phyloP scores from a whole-genome alignment of 1,140 invertebrate species.

The Drosophila sulfurigaster region DNA sequence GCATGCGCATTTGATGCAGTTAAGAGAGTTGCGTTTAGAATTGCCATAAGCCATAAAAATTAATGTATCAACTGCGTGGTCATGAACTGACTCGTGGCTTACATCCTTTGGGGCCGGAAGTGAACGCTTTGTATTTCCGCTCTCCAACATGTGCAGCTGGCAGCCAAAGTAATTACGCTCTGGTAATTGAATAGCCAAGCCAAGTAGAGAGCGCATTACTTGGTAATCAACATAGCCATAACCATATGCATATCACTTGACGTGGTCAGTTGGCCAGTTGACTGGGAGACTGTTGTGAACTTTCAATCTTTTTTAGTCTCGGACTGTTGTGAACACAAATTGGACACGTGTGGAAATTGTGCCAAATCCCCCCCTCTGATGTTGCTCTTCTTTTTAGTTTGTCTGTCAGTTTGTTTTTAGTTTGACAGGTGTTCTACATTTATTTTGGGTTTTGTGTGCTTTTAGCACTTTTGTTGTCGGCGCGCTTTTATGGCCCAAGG shows the following conservation, averaged over 20 bases:
- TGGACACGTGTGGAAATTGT: conserved; percentile 38
- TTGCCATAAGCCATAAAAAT: conserved; percentile 25
- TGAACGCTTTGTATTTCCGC: conserved; percentile 49
- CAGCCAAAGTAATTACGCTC: conserved; percentile 26
- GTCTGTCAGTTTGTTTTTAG: conserved; percentile 4
- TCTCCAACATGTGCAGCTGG: conserved; percentile 14
- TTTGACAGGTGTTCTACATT: conserved; percentile 43
- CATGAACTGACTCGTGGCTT: not conserved
- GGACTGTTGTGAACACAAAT: conserved; percentile 27
- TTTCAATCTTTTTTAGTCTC: conserved; percentile 30
- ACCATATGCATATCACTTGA: conserved; percentile 12
- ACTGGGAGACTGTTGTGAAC: not conserved
- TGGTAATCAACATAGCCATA: conserved; percentile 27
- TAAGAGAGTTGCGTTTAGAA: conserved; percentile 24
- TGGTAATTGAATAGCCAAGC: conserved; percentile 40
- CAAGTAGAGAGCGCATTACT: conserved; percentile 11
- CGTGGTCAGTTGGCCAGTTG: conserved; percentile 8
- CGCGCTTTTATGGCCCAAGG: conserved; percentile 73
- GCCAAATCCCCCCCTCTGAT: conserved; percentile 18
- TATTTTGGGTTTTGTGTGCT: conserved; percentile 10
- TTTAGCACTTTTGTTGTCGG: conserved; percentile 19
- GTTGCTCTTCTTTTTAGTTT: not conserved
- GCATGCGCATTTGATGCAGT: conserved; percentile 6
- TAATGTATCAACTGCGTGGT: conserved; percentile 28
- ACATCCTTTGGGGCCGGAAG: conserved; percentile 65